A percentile compares a stretch with the other conserved stretches of the same genome.
Conservation (phyloP, 2,797 vertebrate genomes). For the Malacoraja senta region DNA sequence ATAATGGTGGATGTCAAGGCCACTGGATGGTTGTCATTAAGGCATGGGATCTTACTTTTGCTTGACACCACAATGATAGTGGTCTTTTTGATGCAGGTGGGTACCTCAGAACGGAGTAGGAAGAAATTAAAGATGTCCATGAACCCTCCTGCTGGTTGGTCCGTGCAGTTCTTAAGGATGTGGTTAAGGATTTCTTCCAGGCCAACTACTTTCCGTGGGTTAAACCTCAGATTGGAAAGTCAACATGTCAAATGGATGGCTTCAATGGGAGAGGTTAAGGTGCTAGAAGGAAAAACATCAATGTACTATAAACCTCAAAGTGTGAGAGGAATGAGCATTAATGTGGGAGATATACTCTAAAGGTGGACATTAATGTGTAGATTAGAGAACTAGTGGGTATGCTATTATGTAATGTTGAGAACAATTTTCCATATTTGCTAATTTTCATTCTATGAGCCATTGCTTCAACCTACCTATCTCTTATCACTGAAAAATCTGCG, state of each 20-base stretch:
- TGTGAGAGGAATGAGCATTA: background rate
- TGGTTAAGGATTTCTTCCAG: no score
- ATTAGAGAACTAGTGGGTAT: background rate
- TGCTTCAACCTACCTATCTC: background rate
- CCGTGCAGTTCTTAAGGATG: no score
- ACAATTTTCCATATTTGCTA: background rate
- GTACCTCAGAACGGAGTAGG: no score
- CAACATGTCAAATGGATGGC: background rate
- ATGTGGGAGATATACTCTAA: background rate
- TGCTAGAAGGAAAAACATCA: background rate
- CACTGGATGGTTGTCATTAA: no score
- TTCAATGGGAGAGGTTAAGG: background rate
- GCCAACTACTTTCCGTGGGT: no score
- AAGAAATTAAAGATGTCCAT: no score
- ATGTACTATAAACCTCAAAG: background rate
- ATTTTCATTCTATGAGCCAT: background rate
- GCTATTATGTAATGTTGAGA: no score
- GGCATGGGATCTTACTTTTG: no score
- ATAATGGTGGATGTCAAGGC: no score
- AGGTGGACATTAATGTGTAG: background rate
- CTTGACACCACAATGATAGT: no score
- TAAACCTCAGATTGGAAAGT: background rate
- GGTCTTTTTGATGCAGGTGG: no score
- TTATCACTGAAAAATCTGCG: background rate
- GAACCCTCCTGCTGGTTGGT: no score